Evolutionary conservation across 1,140 invertebrate species (phyloP).

Genomic region (Rhagoletis zephyria): DNA sequence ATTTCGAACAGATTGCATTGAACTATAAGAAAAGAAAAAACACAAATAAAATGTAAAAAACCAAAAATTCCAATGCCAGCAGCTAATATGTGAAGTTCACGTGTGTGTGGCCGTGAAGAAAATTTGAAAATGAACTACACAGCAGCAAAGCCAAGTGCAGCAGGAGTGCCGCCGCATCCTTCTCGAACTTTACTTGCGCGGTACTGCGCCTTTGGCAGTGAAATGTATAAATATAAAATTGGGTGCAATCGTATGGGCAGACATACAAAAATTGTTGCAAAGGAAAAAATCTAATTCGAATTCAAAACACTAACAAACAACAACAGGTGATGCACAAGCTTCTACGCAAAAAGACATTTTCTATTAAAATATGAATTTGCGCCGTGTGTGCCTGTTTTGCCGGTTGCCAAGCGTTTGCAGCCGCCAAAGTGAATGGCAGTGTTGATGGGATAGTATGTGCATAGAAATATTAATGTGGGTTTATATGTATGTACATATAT

Average conservation of each 20-base stretch:
- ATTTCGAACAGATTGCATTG: slow-evolving; percentile 16
- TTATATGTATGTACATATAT: no score
- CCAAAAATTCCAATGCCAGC: slow-evolving; percentile 13
- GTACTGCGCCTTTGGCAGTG: slow-evolving; percentile 10
- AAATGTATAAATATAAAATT: slow-evolving; percentile 27
- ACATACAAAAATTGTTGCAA: not conserved
- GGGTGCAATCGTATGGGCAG: not conserved
- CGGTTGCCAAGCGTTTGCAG: not conserved
- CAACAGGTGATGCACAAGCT: not conserved
- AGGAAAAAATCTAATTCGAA: not conserved
- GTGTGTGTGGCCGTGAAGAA: slow-evolving; percentile 9
- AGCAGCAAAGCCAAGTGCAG: slow-evolving; percentile 22
- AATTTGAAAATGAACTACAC: slow-evolving; percentile 30
- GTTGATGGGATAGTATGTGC: not conserved
- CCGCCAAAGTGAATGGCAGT: not conserved
- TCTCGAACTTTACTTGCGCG: not conserved
- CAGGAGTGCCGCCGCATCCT: slow-evolving; percentile 25
- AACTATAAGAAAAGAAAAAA: not conserved
- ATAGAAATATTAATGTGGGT: no score
- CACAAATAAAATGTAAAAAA: slow-evolving; percentile 1
- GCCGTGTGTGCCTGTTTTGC: not conserved
- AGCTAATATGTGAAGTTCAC: slow-evolving; percentile 32
- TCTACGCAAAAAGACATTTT: not conserved
- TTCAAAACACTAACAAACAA: slow-evolving; percentile 21
- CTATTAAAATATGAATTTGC: not conserved